phyloP scores from a whole-genome alignment of 2,113 vertebrate species.

The Echinops telfairi region DNA sequence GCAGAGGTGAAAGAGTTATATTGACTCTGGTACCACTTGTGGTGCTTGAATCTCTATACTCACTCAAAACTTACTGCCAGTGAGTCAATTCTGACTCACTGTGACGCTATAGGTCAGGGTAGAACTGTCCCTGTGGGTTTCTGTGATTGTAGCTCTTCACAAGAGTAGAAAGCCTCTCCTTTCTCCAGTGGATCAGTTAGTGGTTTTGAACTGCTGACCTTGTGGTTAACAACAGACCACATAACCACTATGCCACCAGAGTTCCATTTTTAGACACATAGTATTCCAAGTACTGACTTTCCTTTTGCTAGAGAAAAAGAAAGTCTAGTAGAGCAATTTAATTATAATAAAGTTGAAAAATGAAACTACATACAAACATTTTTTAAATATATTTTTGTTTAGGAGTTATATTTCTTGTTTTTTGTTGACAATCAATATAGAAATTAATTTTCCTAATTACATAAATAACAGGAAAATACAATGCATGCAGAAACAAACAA shows the following conservation, averaged over 20 bases:
- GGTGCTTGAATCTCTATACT: no score
- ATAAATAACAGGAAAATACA: not conserved
- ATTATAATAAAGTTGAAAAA: constrained; percentile 9
- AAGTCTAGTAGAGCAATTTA: not conserved
- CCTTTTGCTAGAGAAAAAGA: constrained; percentile 20
- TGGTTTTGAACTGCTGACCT: not conserved
- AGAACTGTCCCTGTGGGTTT: no score
- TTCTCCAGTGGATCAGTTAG: no score
- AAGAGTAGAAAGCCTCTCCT: no score
- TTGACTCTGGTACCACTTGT: no score
- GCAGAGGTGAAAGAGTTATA: no score
- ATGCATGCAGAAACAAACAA: not conserved
- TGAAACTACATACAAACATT: not conserved
- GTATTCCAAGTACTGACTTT: not conserved
- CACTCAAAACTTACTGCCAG: no score
- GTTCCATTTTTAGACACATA: not conserved
- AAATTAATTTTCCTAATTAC: constrained; percentile 33
- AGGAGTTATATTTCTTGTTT: constrained; percentile 13
- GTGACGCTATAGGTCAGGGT: no score
- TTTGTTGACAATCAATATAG: constrained; percentile 11
- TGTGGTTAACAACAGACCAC: constrained; percentile 13
- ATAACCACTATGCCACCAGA: not conserved
- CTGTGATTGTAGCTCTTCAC: no score
- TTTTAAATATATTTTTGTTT: not conserved
- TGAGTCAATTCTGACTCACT: no score